Percentiles rank a stretch among this genome's conserved stretches.
Conservation (phyloP, 35 echinoderm and acorn worm genomes). For the Ophioderma brevispina region DNA sequence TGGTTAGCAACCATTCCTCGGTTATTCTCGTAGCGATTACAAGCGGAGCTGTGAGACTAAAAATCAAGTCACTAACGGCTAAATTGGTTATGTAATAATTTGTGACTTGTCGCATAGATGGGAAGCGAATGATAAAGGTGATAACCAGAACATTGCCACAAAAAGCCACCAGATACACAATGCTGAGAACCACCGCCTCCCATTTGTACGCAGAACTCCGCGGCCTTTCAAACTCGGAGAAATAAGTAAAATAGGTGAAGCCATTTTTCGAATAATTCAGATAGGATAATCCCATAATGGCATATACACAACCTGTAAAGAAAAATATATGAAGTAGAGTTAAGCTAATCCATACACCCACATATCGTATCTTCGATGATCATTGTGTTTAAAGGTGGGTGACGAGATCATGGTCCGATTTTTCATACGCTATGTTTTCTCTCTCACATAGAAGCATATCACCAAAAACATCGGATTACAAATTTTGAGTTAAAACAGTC, state of each 20-base stretch:
- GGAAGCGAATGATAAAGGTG: background rate
- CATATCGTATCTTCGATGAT: no score
- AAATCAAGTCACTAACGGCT: conserved; percentile 21
- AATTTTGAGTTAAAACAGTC: no score
- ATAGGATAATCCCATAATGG: conserved; percentile 18
- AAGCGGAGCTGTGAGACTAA: conserved; percentile 13
- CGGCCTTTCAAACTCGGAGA: conserved; percentile 13
- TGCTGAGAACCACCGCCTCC: background rate
- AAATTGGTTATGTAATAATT: conserved; percentile 41
- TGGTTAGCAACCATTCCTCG: background rate
- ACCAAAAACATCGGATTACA: no score
- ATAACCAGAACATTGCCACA: conserved; percentile 16
- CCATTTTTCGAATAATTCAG: background rate
- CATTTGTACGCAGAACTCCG: background rate
- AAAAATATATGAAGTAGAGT: no score
- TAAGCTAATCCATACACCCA: no score
- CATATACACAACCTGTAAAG: no score
- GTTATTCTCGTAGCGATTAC: conserved; percentile 13
- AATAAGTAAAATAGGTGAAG: conserved; percentile 14
- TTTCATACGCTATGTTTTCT: no score
- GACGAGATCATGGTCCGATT: no score
- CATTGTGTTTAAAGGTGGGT: no score
- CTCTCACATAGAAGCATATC: no score
- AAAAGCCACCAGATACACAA: background rate
- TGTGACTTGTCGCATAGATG: conserved; percentile 25